A percentile compares a stretch with the other conserved stretches of the same genome.
Evolutionary conservation across 2,113 vertebrate genomes (phyloP).

Genomic region (Isurus oxyrinchus): DNA sequence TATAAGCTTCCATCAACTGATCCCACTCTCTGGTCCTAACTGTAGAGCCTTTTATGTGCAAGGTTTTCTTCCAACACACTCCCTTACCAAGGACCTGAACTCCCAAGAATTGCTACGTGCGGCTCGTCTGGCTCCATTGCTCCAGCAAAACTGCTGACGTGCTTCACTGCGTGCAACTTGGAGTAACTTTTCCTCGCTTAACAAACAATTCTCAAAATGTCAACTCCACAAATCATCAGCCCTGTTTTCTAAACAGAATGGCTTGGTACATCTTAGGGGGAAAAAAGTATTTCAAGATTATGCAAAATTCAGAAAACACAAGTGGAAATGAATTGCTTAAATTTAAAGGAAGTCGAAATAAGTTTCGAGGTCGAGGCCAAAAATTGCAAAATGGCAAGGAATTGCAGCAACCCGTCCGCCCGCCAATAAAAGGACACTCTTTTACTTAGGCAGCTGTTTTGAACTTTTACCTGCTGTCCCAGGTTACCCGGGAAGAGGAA

Average conservation of each 20-base stretch:
- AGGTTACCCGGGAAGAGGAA: not conserved
- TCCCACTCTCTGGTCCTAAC: not conserved
- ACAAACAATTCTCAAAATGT: not conserved
- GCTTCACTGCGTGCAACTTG: slow-evolving; percentile 5
- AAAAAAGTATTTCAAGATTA: not conserved
- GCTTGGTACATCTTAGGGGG: not conserved
- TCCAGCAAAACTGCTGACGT: not conserved
- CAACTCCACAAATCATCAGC: not conserved
- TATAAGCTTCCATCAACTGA: not conserved
- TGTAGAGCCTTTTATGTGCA: not conserved
- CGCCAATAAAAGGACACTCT: not conserved
- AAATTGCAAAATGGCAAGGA: not conserved
- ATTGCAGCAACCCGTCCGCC: not conserved
- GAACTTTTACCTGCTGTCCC: not conserved
- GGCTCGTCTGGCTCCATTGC: not conserved
- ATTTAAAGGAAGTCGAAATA: not conserved
- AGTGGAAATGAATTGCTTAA: not conserved
- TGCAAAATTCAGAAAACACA: not conserved
- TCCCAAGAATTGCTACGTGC: not conserved
- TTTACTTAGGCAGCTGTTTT: not conserved
- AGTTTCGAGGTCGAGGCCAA: not conserved
- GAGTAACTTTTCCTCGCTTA: not conserved
- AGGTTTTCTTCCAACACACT: not conserved
- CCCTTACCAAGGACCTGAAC: not conserved
- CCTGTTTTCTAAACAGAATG: not conserved